Base-by-base conservation (phyloP, 2,113 vertebrate genomes). In the Odocoileus hemionus region DNA sequence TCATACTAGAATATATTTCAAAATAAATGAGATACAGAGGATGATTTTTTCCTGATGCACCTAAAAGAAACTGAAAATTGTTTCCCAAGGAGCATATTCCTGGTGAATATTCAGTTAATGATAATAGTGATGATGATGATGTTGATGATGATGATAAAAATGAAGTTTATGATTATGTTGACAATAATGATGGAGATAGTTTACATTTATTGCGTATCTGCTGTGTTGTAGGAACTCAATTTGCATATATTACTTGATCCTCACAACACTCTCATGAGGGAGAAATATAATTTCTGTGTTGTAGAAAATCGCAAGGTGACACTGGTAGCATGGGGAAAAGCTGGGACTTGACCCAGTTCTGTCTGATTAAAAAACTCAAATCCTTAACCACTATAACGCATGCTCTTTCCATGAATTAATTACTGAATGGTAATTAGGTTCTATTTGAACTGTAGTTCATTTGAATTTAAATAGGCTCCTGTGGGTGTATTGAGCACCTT, bases 231-330 rank as follows among this genome's bases (percentile, higher is more conserved):
- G 76, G 80, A 86, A 89, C 74, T 92, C n/a, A 52, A 83, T 91
- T 93, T 94, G 45, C 89, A 70, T 89, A 86, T 50, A 67, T 96
- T 83, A 60, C 25, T 96, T 83, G 70, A 70, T 57, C 17, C 25
- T 93, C 61, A 76, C 26, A 58, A 90, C 61, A 47, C 15, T 83
- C 54, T 61, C 4, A 1, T 74, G 43, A 92, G 82, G 70, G 23
- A 91, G 54, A 95, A 96, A 92, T 92, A 36, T 87, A 79, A 96
- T 92, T 96, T 95, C 55, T n/a, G 13, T 58, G 39, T 86, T 97
- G 60, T 26, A 86, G 76, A 92, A 93, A 96, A 89, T 82, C 58
- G 86, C 23, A 64, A 80, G 78, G 2, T 92, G 90, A 86, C n/a
- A 57, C 10, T 92, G 33, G 55, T 52, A 83, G 17, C 10, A 50